phyloP scores from a whole-genome alignment of 2,888 invertebrate genomes.

The Microdon myrmicae region DNA sequence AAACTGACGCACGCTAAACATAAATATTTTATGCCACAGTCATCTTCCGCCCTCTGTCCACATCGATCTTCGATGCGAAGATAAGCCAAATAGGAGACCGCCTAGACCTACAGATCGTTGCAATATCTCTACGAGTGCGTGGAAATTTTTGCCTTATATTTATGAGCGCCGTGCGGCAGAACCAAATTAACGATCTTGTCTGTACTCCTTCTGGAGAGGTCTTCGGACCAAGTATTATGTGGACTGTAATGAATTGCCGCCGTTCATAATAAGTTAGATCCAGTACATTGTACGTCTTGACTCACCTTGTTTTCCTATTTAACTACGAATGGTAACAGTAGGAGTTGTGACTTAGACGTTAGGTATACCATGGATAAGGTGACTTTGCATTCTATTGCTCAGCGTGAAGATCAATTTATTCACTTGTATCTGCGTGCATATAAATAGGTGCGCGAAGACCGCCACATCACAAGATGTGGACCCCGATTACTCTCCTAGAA shows the following conservation, averaged over 20 bases:
- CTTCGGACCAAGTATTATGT: conserved; percentile 23
- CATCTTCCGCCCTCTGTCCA: conserved; percentile 15
- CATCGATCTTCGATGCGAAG: conserved; percentile 16
- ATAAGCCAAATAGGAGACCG: background rate
- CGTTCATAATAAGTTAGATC: conserved; percentile 31
- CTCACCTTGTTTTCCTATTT: conserved; percentile 12
- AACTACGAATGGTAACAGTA: conserved; percentile 19
- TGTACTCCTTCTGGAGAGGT: conserved; percentile 16
- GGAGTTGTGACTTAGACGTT: conserved; percentile 5
- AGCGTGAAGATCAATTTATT: conserved; percentile 26
- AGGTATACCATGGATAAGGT: conserved; percentile 4
- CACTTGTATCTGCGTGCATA: conserved; percentile 14
- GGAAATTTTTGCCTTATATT: conserved; percentile 41
- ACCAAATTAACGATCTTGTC: conserved; percentile 65
- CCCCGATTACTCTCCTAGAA: conserved; percentile 5
- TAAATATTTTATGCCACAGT: conserved; percentile 37
- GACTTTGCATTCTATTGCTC: conserved; percentile 26
- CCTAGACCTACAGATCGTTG: background rate
- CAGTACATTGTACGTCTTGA: conserved; percentile 5
- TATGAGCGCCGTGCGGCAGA: conserved; percentile 57
- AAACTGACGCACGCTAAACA: conserved; percentile 42
- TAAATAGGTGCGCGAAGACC: background rate
- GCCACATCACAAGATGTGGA: background rate
- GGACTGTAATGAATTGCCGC: conserved; percentile 37
- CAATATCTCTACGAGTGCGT: conserved; percentile 23